Base-by-base conservation (phyloP, 2,113 vertebrate species). In the Herpailurus yagouaroundi region DNA sequence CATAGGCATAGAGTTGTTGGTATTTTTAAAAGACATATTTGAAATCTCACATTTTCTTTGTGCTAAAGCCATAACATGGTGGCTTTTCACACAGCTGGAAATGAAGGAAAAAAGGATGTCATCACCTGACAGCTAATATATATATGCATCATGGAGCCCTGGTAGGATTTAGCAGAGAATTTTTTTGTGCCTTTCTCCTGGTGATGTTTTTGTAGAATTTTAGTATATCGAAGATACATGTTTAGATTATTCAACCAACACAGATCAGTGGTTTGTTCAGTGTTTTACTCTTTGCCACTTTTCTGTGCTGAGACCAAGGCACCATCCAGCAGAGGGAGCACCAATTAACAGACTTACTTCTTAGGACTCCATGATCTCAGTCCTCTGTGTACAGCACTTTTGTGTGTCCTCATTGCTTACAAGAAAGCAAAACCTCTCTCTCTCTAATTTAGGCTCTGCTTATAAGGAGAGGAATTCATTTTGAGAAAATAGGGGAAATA, bases 321-420 rank as follows among this genome's bases (percentile, higher is more conserved):
- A 91, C 74, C 60, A 25, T 63, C 96, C 97, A 96, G 84, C 55
- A 96, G 85, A 84, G 81, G 69, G 96, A 95, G 97, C 68, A n/a
- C 66, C 15, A 97, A 71, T 92, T 52, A 84, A 68, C 73, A 97
- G 93, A 82, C 41, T 48, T 14, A 36, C 33, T 91, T 63, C 36
- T 36, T 16, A 31, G 36, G 48, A 7, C 52, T 0, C n/a, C 38
- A 7, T n/a, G 16, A 3, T 21, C 23, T 13, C 5, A 1, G 1
- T 19, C 45, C 11, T 74, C n/a, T 5, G 4, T n/a, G 25, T 9
- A 16, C 2, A 15, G 23, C 16, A 1, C 66, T 4, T 38, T 60
- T 23, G 7, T 14, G 4, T 1, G 36, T 19, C 38, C 38, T 50
- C 50, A 5, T 15, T 1, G 6, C 16, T 81, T 25, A 45, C 15